Conservation (phyloP, 2,888 invertebrate species). For the Pachycephus smyrnensis region DNA sequence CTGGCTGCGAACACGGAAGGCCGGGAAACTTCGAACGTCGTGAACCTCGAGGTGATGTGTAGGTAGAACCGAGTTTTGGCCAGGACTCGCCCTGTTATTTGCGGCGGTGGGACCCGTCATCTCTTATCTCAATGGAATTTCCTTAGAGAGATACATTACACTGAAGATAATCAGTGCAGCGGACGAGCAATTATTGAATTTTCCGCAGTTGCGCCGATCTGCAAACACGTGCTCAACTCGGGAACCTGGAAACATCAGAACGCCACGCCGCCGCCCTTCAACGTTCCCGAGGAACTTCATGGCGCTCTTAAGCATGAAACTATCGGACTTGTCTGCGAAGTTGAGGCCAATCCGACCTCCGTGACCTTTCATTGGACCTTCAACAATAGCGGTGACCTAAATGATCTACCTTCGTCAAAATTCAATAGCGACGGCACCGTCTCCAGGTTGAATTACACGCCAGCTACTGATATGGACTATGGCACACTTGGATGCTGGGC, state of each 20-base stretch:
- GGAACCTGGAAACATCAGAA: slow-evolving; percentile 42
- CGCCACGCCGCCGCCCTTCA: slow-evolving; percentile 46
- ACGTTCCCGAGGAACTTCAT: slow-evolving; percentile 82
- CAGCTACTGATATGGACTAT: slow-evolving; percentile 88
- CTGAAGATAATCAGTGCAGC: too few relatives aligned
- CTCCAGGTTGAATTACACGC: slow-evolving; percentile 85
- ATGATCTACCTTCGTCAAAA: slow-evolving; percentile 78
- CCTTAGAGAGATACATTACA: not conserved
- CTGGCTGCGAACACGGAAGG: slow-evolving; percentile 88
- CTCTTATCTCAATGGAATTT: not conserved
- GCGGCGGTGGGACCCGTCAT: too few relatives aligned
- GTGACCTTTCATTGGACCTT: slow-evolving; percentile 93
- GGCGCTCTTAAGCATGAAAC: slow-evolving; percentile 90
- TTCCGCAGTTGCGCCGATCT: slow-evolving; percentile 57
- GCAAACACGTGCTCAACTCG: slow-evolving; percentile 53
- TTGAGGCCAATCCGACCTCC: slow-evolving; percentile 87
- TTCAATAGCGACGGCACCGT: slow-evolving; percentile 73
- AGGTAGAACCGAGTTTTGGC: slow-evolving; percentile 47
- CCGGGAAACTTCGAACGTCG: slow-evolving; percentile 72
- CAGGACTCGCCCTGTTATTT: too few relatives aligned
- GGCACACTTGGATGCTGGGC: slow-evolving; percentile 91
- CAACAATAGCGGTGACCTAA: slow-evolving; percentile 89
- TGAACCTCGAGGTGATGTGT: slow-evolving; percentile 69
- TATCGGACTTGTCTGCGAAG: slow-evolving; percentile 84
- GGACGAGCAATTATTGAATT: too few relatives aligned